A percentile compares a stretch with the other conserved stretches of the same genome.
phyloP scores from a whole-genome alignment of 2,888 invertebrate species.

The Caenorhabditis doughertyi region DNA sequence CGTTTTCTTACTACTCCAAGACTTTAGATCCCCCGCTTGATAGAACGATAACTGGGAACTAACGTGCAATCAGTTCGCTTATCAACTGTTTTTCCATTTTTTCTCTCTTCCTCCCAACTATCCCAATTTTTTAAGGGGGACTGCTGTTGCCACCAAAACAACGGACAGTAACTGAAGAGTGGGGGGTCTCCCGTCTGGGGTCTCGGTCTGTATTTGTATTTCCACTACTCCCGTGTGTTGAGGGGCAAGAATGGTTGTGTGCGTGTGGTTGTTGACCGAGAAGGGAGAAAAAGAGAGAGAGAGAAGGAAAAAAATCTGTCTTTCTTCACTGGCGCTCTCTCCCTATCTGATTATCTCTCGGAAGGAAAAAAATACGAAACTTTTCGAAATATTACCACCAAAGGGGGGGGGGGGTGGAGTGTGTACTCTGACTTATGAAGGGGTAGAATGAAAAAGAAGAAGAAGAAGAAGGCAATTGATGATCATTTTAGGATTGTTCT shows the following conservation, averaged over 20 bases:
- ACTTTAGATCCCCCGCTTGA: no score
- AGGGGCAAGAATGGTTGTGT: slow-evolving; percentile 12
- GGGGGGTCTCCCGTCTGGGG: slow-evolving; percentile 21
- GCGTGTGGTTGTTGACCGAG: slow-evolving; percentile 57
- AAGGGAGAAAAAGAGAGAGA: slow-evolving; percentile 21
- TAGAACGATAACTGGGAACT: not conserved
- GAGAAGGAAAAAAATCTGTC: slow-evolving; percentile 42
- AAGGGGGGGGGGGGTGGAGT: no score
- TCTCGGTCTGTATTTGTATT: slow-evolving; percentile 52
- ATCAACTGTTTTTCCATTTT: not conserved
- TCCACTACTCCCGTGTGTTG: slow-evolving; percentile 49
- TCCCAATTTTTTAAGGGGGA: not conserved
- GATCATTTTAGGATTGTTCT: slow-evolving; percentile 12
- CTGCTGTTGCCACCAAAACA: slow-evolving; percentile 33
- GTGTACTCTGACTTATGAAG: slow-evolving; percentile 21
- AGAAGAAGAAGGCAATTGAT: not conserved
- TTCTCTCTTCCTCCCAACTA: not conserved
- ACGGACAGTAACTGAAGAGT: slow-evolving; percentile 15
- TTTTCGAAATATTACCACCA: slow-evolving; percentile 57
- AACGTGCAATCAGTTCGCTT: slow-evolving; percentile 24
- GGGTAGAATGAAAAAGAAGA: not conserved
- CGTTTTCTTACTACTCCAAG: no score
- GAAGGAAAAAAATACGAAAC: slow-evolving; percentile 49
- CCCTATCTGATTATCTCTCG: slow-evolving; percentile 26
- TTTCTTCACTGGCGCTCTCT: slow-evolving; percentile 17